Conservation (phyloP, 2,113 vertebrate species). For the Mustelus asterias region DNA sequence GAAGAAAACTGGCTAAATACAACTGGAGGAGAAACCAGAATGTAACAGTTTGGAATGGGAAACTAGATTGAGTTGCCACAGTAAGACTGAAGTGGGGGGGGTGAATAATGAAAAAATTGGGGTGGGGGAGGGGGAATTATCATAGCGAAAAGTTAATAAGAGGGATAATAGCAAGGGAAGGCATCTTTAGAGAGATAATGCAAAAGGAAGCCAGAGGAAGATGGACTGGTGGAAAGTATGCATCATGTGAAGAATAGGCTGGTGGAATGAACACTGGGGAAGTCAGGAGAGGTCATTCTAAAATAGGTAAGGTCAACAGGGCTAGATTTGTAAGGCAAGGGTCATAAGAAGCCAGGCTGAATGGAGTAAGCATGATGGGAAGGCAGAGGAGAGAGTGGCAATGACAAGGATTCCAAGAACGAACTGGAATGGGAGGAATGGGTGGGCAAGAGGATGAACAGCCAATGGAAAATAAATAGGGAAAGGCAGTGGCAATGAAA, state of each 20-base stretch:
- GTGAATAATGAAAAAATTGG: background rate
- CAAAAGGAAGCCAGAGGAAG: background rate
- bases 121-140: background rate
- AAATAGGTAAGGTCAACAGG: no score
- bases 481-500: background rate
- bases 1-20: no score
- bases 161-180: background rate
- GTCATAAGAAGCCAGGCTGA: background rate
- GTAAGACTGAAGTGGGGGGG: background rate
- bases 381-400: background rate
- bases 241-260: background rate
- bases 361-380: background rate
- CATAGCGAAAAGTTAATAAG: background rate
- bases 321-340: background rate
- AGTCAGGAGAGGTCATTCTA: no score
- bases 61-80: background rate
- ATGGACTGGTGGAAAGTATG: background rate
- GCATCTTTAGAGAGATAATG: no score
- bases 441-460: background rate
- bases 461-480: background rate
- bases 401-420: background rate
- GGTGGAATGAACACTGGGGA: background rate
- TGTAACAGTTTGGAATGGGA: background rate
- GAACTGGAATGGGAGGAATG: background rate
- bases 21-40: background rate